Evolutionary conservation across 2,888 invertebrate species (phyloP), one percentile per base, ranked within the genome.

Genomic region (Athalia cordata): DNA sequence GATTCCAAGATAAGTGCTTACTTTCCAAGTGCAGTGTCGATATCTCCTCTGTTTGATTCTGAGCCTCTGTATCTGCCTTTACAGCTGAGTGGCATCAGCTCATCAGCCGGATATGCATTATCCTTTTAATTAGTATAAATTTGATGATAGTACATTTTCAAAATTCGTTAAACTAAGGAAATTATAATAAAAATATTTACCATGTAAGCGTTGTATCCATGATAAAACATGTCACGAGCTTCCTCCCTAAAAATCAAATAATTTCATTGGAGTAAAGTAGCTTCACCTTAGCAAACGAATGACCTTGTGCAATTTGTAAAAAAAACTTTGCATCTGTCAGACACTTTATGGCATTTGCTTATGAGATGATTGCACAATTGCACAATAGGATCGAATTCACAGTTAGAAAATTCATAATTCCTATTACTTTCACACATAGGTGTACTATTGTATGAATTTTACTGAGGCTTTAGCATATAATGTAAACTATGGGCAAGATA

Each of bases 91-190:
- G 99, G 99, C 99, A 99, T 98, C 82, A 99, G 91, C 91, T 99
- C 99, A 92, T 99, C 99, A 15, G 99, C 99, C 76, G 99, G 99
- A 91, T 97, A 99, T 11, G 99, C 99, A 92, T 98, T 95, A 85
- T 96, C 91, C 93, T 92, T 81, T 13, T 85, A 86, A 75, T n/a
- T 9, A n/a, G 50, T 75, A 8, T 9, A 47, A 59, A 3, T 15
- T 59, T n/a, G 29, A 47, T 47, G n/a, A 59, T 7, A 29, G 29
- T 29, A 13, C 15, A 47, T 5, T 3, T 59, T 72, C 2, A 8
- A 13, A 3, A 47, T 9, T 59, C 61, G 9, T 13, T 5, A 55
- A 8, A 59, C n/a, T 5, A 8, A 29, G 43, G 43, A 47, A 45
- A 57, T 59, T 47, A 59, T 8, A 2, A 8, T 8, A 61, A 50